These are phyloP conservation scores for Dyspetes luteomarginatus DNA, from an alignment of 2,888 invertebrate genomes.

Conservation along the genomic window DNA sequence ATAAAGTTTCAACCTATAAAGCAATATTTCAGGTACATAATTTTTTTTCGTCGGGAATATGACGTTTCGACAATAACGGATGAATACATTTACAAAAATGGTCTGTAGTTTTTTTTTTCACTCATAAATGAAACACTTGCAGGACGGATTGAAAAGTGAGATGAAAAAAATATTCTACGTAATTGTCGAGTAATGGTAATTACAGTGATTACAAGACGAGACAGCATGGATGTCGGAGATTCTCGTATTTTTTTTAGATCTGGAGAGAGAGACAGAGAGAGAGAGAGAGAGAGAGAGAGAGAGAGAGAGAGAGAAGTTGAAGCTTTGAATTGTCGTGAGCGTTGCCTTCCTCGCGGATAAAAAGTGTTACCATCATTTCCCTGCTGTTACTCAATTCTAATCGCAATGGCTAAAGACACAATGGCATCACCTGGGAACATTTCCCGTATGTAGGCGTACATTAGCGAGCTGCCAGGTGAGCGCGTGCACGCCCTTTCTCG, in stretches of 20 bases:
- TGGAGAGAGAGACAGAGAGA: no score
- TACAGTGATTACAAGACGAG: conserved; percentile 41
- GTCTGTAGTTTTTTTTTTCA: background rate
- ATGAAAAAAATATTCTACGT: conserved; percentile 67
- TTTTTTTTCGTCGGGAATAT: no score
- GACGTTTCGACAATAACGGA: no score
- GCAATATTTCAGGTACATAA: no score
- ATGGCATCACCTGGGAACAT: conserved; percentile 80
- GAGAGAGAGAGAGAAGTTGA: conserved; percentile 29
- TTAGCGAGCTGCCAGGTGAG: conserved; percentile 58
- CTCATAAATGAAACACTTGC: background rate
- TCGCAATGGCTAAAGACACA: conserved; percentile 72
- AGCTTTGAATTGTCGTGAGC: conserved; percentile 34
- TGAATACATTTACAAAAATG: background rate
- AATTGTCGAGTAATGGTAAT: conserved; percentile 61
- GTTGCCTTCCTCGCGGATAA: conserved; percentile 36
- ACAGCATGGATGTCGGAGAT: conserved; percentile 19
- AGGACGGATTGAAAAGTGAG: background rate
- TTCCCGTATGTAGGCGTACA: conserved; percentile 75
- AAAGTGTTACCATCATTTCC: conserved; percentile 47
- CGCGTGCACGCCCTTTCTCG: conserved; percentile 66
- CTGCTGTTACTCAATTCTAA: conserved; percentile 74
- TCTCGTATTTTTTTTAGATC: background rate
- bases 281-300: no score
- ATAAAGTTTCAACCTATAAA: no score